These are phyloP conservation scores for Lagopus leucura DNA, from an alignment of 2,113 vertebrate genomes.

Conservation along the genomic window DNA sequence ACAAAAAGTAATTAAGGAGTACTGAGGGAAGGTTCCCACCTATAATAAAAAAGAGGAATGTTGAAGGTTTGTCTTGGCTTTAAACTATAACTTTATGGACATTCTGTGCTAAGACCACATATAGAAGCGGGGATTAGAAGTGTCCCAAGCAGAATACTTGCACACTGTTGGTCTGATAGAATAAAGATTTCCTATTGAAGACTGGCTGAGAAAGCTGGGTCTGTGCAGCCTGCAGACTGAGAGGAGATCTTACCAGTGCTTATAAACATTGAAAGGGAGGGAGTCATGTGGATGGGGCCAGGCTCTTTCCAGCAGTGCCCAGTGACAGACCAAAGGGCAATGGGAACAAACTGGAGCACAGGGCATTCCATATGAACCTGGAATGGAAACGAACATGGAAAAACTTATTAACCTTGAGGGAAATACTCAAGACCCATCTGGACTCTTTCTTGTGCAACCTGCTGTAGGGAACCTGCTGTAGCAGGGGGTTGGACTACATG, in stretches of 20 bases:
- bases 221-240: too few species aligned
- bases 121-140: conserved; percentile 54
- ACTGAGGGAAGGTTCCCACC: conserved; percentile 61
- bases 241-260: too few species aligned
- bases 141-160: conserved; percentile 58
- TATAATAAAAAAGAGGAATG: conserved; percentile 65
- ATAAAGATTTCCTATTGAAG: conserved; percentile 87
- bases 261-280: too few species aligned
- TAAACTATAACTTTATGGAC: conserved; percentile 75
- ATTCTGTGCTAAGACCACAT: conserved; percentile 3
- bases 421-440: too few species aligned
- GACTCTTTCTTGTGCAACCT: too few species aligned
- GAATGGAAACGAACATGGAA: not conserved
- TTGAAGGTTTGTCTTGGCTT: conserved; percentile 55
- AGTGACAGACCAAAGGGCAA: not conserved
- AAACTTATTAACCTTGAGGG: not conserved
- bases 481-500: not conserved
- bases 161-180: conserved; percentile 81
- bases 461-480: too few species aligned
- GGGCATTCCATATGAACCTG: not conserved
- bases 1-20: not conserved
- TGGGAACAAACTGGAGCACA: not conserved
- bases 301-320: too few species aligned
- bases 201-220: too few species aligned
- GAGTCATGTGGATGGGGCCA: too few species aligned